Base-by-base conservation (phyloP, 2,113 vertebrate genomes). In the Cepphus grylle region DNA sequence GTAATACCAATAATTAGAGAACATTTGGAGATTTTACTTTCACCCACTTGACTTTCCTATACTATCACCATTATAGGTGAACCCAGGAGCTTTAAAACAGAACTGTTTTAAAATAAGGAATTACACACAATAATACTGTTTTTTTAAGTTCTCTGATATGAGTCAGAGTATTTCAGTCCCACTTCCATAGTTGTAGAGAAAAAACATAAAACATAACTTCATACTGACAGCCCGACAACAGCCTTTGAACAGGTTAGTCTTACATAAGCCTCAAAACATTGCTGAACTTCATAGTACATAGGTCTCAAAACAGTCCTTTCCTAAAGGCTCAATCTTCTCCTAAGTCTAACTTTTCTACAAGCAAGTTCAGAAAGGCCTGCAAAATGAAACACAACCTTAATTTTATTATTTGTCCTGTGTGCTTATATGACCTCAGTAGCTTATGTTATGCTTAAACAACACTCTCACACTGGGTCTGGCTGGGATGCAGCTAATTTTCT, bases 1-100 rank as follows among this genome's bases (percentile, higher is more conserved):
- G 29, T 29, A 50, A 74, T 55, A 29, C 3, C 12, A 89, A 32
- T 49, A 80, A 58, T 20, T 70, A 59, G 56, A 52, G 23, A 84
- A 43, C 8, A 76, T 43, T 16, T 47, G 22, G 17, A 61, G 12
- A n/a, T 29, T 40, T 63, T 52, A 12, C 62, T 86, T 84, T 89
- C 2, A 4, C 32, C 45, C 18, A n/a, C 17, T 81, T 84, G 15
- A 45, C 0, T 0, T 49, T 81, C 7, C 9, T 43, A 9, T 50
- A n/a, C 19, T 34, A 30, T 34, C 12, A 63, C 6, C 21, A 36
- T 26, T 45, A 63, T 8, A 62, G 8, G 6, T 27, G 72, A 91
- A 77, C 10, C 2, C 34, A n/a, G 42, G 29, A 59, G 8, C 12
- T 50, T 87, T 52, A 47, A 87, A 89, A n/a, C 2, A 81, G 21